A percentile compares a stretch with the other conserved stretches of the same genome.
phyloP scores from a whole-genome alignment of 2,113 vertebrate genomes.

The Oncorhynchus masou region DNA sequence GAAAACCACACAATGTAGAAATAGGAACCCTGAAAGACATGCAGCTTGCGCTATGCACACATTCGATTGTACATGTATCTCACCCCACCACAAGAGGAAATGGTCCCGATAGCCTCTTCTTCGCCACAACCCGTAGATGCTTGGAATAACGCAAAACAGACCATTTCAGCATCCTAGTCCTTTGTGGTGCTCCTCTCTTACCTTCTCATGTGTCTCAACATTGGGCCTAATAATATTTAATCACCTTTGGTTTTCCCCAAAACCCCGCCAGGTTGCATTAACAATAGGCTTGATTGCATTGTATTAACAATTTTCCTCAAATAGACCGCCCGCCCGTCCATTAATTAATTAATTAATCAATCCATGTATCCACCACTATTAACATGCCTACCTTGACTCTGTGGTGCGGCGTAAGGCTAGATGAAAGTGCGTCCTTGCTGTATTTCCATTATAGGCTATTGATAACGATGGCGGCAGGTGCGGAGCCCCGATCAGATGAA shows the following conservation, averaged over 20 bases:
- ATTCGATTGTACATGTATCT: too few relatives aligned
- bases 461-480: conserved; percentile 47
- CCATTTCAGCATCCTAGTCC: not conserved
- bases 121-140: not conserved
- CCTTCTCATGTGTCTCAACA: not conserved
- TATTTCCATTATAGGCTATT: conserved; percentile 53
- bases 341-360: not conserved
- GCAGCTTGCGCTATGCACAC: too few relatives aligned
- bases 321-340: not conserved
- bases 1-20: too few relatives aligned
- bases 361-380: not conserved
- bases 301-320: not conserved
- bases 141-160: not conserved
- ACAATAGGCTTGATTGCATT: not conserved
- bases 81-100: not conserved
- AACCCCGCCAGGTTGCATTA: not conserved
- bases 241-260: not conserved
- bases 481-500: conserved; percentile 40
- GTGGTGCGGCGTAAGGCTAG: conserved; percentile 63
- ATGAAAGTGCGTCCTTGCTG: conserved; percentile 45
- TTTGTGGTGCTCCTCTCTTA: not conserved
- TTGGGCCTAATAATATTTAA: not conserved
- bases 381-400: conserved; percentile 67
- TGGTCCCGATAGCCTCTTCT: not conserved
- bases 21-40: too few relatives aligned